Conservation (phyloP, 2,113 vertebrate species). For the Psilopogon haemacephalus region DNA sequence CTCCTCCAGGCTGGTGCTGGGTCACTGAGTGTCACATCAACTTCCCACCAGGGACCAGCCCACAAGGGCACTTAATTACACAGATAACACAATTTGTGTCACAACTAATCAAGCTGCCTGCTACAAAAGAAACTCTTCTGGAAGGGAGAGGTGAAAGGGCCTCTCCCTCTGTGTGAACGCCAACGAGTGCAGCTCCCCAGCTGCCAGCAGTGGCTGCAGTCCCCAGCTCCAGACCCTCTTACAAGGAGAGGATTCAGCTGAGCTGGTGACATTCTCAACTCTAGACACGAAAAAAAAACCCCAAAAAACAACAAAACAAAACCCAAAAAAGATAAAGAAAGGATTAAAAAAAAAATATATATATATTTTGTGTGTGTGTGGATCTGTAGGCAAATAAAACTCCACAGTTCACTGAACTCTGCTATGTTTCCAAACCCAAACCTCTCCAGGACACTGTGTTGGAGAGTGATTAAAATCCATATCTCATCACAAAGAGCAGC, state of each 20-base stretch:
- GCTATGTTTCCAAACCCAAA: neutral
- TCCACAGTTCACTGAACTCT: neutral
- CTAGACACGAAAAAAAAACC: neutral
- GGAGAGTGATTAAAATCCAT: neutral
- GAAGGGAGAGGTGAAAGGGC: constrained; percentile 6
- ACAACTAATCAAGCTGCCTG: constrained; percentile 38
- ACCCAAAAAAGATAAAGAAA: no score
- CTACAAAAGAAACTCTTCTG: constrained; percentile 11
- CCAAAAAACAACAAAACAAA: neutral
- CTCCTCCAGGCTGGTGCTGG: neutral
- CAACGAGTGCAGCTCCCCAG: neutral
- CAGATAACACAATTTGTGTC: constrained; percentile 29
- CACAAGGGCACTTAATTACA: constrained; percentile 58
- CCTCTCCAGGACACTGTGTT: neutral
- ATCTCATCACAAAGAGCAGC: no score
- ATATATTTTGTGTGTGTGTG: neutral
- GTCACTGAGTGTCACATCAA: constrained; percentile 30
- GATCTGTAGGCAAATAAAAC: neutral
- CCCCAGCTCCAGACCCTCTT: neutral
- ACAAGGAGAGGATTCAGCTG: neutral
- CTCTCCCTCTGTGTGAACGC: neutral
- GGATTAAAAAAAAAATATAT: neutral
- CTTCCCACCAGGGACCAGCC: neutral
- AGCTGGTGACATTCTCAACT: neutral
- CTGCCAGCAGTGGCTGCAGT: neutral